These are phyloP conservation scores for Crocuta crocuta DNA, from an alignment of 2,113 vertebrate species.

Conservation along the genomic window DNA sequence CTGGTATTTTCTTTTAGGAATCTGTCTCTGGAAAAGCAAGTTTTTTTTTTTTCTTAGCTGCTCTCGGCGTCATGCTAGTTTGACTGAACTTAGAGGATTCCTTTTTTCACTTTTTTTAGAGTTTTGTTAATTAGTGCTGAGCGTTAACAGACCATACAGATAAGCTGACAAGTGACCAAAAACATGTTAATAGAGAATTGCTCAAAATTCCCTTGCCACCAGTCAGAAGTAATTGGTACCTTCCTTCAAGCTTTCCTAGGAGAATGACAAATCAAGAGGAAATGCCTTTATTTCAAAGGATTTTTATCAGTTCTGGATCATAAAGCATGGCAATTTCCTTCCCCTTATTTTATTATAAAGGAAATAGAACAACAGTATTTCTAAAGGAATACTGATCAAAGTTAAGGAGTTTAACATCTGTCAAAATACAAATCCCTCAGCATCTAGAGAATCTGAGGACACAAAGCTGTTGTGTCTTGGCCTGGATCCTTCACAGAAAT, in stretches of 20 bases:
- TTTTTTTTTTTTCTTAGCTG: neutral
- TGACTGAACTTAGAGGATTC: conserved; percentile 8
- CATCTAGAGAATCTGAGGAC: neutral
- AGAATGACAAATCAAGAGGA: conserved; percentile 61
- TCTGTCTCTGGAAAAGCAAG: conserved; percentile 25
- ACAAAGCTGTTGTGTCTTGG: neutral
- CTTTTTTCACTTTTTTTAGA: conserved; percentile 48
- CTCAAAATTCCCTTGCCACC: conserved; percentile 65
- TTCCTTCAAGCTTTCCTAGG: conserved; percentile 59
- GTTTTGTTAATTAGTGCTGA: conserved; percentile 61
- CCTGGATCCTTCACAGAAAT: neutral
- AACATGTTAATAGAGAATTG: conserved; percentile 44
- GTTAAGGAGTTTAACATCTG: conserved; percentile 33
- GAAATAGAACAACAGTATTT: conserved; percentile 31
- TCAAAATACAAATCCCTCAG: conserved; percentile 8
- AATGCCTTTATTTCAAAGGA: conserved; percentile 59
- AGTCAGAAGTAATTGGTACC: conserved; percentile 75
- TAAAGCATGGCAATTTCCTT: conserved; percentile 59
- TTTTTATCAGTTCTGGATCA: conserved; percentile 46
- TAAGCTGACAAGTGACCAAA: conserved; percentile 69
- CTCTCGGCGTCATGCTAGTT: neutral
- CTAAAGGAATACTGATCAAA: conserved; percentile 58
- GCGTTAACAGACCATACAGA: conserved; percentile 38
- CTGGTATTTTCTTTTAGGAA: conserved; percentile 22
- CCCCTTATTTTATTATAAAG: conserved; percentile 45